Conservation (phyloP, 2,113 vertebrate genomes). For the Myrmecophaga tridactyla region DNA sequence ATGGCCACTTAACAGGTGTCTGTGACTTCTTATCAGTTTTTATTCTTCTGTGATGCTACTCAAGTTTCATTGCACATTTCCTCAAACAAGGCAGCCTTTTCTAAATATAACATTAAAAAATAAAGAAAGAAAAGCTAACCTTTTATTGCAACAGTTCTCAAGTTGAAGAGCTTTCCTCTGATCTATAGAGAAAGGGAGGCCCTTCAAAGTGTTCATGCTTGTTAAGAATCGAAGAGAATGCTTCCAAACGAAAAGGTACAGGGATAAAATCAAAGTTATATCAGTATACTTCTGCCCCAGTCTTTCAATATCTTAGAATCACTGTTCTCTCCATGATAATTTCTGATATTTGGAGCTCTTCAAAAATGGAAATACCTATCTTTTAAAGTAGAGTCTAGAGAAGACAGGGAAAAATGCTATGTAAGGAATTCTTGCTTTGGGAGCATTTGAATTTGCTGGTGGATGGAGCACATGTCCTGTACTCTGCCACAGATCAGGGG, state of each 20-base stretch:
- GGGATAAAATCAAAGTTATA: not conserved
- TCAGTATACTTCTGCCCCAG: not conserved
- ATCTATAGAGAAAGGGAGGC: conserved; percentile 57
- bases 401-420: not conserved
- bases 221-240: conserved; percentile 55
- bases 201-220: conserved; percentile 34
- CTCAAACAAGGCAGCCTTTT: not conserved
- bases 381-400: not conserved
- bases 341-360: not conserved
- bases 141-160: not conserved
- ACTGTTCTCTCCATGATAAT: not conserved
- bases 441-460: not conserved
- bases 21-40: too few species aligned
- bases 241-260: conserved; percentile 8
- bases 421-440: not conserved
- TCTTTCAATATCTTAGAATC: not conserved
- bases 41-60: not conserved
- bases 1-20: too few species aligned
- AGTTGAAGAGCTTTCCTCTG: conserved; percentile 39
- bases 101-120: conserved; percentile 59
- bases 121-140: conserved; percentile 6
- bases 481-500: not conserved
- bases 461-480: too few species aligned
- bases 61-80: conserved; percentile 32
- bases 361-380: not conserved